Base-by-base conservation (phyloP, 2,797 vertebrate species). In the Ceryle rudis region DNA sequence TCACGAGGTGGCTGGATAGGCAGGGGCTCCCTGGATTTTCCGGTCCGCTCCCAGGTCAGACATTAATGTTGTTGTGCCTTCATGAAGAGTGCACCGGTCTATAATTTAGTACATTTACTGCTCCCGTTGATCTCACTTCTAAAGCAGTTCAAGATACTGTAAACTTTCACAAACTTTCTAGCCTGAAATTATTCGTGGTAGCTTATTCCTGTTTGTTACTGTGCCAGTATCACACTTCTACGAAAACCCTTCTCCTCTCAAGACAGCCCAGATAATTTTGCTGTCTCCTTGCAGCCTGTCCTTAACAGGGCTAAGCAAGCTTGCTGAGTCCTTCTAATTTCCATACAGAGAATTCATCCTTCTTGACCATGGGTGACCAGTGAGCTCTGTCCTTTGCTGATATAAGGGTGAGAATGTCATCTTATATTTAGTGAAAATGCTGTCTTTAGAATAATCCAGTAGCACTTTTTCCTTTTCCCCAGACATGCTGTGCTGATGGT, bases 51-150 rank as follows among this genome's bases (percentile, higher is more conserved):
- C 57, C 61, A 67, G 75, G 42, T 10, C 79, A 74, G 37, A 6
- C 1, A 1, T 61, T 81, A 64, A 11, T 57, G 13, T 28, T 11
- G 42, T 79, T 81, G 61, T 28, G 39, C 65, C 61, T 80, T 41
- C 39, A 15, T 21, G 42, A 82, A 66, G 33, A 21, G 39, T 89
- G 25, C 44, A 51, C 74, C 0, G 0, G 25, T 67, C 69, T 94
- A 0, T 95, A 83, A 94, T 93, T 83, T 60, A 62, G 26, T 18
- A 13, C 18, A 2, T 83, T 88, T 78, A 55, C 86, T 66, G 70
- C 58, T 94, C 54, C 54, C 89, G 58, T 55, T 95, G 61, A 77
- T 92, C 71, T 93, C 41, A 42, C 65, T n/a, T 83, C 23, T 85
- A 37, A 52, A 83, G 61, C 55, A 46, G 37, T 47, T 37, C n/a